Conservation (phyloP, 2,113 vertebrate genomes). For the Callospermophilus lateralis region DNA sequence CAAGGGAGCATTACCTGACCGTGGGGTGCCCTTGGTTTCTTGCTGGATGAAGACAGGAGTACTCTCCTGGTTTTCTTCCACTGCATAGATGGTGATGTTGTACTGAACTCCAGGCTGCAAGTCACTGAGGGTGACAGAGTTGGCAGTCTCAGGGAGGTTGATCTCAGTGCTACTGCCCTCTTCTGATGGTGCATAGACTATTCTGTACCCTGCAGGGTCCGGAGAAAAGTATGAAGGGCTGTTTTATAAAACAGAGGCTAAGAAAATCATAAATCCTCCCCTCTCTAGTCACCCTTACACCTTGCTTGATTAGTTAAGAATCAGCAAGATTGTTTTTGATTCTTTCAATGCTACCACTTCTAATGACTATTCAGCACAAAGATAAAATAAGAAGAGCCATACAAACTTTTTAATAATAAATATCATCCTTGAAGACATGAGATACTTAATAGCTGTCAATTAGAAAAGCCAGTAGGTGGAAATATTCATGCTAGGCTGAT, state of each 20-base stretch:
- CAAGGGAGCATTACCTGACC: constrained; percentile 87
- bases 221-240: neutral
- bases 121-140: constrained; percentile 96
- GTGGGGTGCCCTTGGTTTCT: constrained; percentile 93
- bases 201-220: constrained; percentile 92
- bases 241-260: neutral
- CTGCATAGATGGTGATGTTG: constrained; percentile 98
- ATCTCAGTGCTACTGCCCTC: constrained; percentile 98
- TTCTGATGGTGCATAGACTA: constrained; percentile 95
- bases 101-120: constrained; percentile 94
- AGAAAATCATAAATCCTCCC: neutral
- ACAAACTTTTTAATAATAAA: constrained; percentile 21
- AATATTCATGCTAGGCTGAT: neutral
- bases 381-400: constrained; percentile 25
- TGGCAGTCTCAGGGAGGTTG: constrained; percentile 94
- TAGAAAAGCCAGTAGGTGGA: constrained; percentile 1
- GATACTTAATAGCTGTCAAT: constrained; percentile 29
- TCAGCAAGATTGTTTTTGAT: neutral
- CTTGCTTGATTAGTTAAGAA: neutral
- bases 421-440: neutral
- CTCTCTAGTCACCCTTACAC: neutral
- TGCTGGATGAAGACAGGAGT: constrained; percentile 95
- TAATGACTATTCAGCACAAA: neutral
- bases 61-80: constrained; percentile 97
- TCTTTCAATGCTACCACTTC: neutral